Conservation (phyloP, 1,140 invertebrate species). For the Anagrus nilaparvatae region DNA sequence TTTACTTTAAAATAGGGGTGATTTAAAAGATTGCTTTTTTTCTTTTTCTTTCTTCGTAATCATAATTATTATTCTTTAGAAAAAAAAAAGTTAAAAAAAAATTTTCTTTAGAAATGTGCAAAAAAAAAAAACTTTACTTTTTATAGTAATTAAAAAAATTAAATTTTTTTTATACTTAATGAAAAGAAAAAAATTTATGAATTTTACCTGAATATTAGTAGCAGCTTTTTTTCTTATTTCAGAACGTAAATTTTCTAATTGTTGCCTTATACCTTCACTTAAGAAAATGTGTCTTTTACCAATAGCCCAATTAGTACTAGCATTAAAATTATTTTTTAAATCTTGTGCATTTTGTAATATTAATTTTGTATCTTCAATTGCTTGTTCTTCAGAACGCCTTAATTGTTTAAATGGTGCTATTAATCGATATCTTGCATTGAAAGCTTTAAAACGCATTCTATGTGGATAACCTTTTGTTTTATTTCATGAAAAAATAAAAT, state of each 20-base stretch:
- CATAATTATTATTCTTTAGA: too few species aligned
- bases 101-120: too few species aligned
- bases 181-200: not conserved
- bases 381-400: conserved; percentile 67
- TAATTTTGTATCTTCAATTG: conserved; percentile 66
- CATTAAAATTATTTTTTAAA: conserved; percentile 44
- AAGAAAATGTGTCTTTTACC: conserved; percentile 89
- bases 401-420: conserved; percentile 68
- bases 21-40: too few species aligned
- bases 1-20: too few species aligned
- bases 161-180: too few species aligned
- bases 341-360: conserved; percentile 59
- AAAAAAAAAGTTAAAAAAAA: too few species aligned
- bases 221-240: conserved; percentile 70
- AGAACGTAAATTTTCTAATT: conserved; percentile 69
- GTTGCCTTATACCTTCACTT: conserved; percentile 85
- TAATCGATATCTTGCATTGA: conserved; percentile 74
- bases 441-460: conserved; percentile 91
- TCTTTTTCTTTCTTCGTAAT: too few species aligned
- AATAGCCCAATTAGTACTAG: conserved; percentile 75
- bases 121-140: too few species aligned
- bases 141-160: too few species aligned
- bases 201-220: conserved; percentile 38
- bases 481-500: conserved; percentile 1
- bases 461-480: conserved; percentile 85